Base-by-base conservation (phyloP, 2,888 invertebrate genomes). In the Machimus rusticus region DNA sequence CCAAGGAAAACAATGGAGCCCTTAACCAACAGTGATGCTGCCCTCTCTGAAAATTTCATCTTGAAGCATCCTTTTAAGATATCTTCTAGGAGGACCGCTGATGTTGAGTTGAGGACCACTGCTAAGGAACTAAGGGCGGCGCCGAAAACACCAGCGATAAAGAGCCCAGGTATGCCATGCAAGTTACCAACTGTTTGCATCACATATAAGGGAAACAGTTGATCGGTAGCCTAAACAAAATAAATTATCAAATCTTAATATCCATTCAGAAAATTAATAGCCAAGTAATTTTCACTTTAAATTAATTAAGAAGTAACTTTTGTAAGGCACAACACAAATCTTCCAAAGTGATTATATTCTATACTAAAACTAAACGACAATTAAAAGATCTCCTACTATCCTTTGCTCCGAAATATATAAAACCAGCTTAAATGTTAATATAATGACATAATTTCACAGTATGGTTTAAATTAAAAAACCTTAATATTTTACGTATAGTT, bases 41-140 rank as follows among this genome's bases (percentile, higher is more conserved):
- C 92, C 86, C 94, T 93, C 76, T 95, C 95, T 88, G 94, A 94
- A 57, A 95, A 93, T 76, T 94, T 93, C 78, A 95, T 91, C 88
- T 94, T 94, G 90, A 95, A 93, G 92, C 95, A 95, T 66, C 96
- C 95, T 90, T 95, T 95, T 89, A 97, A 93, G 86, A 98, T 95
- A 91, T 98, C 98, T 91, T 98, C 96, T 28, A 98, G 93, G 1
- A 96, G 94, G 0, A 98, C 97, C 85, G 97, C 95, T 0, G 98
- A 95, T 57, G 98, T 96, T 0, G 98, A 97, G 92, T 98, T 98
- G 55, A 98, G 93, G 1, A 98, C 97, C 1, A 98, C 97, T 0
- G 98, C 98, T 51, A 98, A 93, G 0, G 98, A 97, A 91, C 98
- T 98, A 84, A 98, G 93, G 1, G 97, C 97, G 19, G 98, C 98